Conservation (phyloP, 2,113 vertebrate genomes). For the Grantiella picta region DNA sequence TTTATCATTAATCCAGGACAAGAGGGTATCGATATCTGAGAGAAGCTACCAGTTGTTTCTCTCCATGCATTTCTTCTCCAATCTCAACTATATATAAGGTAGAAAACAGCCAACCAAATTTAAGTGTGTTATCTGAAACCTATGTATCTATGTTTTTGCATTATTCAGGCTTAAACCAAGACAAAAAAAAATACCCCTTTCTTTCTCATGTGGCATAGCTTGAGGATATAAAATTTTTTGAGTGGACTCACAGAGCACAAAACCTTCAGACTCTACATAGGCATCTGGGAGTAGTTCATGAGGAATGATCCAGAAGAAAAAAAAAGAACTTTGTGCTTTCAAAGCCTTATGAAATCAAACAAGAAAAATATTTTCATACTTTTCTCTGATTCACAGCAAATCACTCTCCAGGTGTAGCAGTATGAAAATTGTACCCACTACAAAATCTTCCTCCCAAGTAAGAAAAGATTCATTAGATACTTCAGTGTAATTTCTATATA, state of each 20-base stretch:
- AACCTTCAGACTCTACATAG: neutral
- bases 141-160: neutral
- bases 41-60: neutral
- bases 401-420: fast-evolving
- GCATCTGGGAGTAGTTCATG: neutral
- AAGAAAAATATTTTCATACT: neutral
- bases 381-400: neutral
- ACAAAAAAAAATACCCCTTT: neutral
- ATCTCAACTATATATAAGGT: neutral
- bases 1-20: no score
- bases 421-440: neutral
- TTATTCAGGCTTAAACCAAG: neutral
- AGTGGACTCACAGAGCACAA: neutral
- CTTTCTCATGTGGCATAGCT: neutral
- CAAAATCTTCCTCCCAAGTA: neutral
- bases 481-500: neutral
- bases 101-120: neutral
- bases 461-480: neutral
- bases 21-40: neutral
- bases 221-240: fast-evolving
- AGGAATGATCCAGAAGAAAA: neutral
- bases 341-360: neutral
- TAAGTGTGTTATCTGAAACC: neutral
- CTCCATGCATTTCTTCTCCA: neutral
- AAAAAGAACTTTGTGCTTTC: neutral